These are phyloP conservation scores for Diphyllodes magnificus DNA, from an alignment of 2,113 vertebrate genomes.

Conservation along the genomic window DNA sequence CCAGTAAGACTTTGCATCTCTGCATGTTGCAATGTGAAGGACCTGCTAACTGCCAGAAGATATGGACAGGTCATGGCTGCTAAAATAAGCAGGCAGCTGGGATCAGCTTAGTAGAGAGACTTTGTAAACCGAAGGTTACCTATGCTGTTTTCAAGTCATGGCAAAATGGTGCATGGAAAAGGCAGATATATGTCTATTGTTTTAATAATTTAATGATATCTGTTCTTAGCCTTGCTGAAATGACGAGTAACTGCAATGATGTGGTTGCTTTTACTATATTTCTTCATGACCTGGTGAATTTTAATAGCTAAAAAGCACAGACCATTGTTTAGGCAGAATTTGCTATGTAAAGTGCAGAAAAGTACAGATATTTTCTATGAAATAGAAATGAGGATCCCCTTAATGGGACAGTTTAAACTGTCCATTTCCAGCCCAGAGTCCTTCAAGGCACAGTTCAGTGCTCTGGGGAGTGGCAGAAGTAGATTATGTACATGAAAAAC, in stretches of 20 bases:
- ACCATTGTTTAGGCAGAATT: background rate
- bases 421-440: background rate
- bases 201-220: background rate
- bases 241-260: background rate
- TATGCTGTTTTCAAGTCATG: background rate
- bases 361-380: background rate
- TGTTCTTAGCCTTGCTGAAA: background rate
- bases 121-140: background rate
- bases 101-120: background rate
- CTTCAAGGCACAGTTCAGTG: fast-evolving
- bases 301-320: background rate
- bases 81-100: background rate
- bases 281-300: background rate
- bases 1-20: background rate
- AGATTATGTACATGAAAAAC: background rate
- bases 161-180: background rate
- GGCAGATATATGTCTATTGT: background rate
- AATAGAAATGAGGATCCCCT: background rate
- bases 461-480: background rate
- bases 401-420: background rate
- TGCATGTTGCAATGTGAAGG: background rate
- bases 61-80: background rate
- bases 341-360: background rate
- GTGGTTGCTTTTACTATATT: background rate
- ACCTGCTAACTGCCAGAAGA: background rate